A percentile compares a stretch with the other conserved stretches of the same genome.
Conservation (phyloP, 1,140 invertebrate species). For the Pogonomyrmex californicus region DNA sequence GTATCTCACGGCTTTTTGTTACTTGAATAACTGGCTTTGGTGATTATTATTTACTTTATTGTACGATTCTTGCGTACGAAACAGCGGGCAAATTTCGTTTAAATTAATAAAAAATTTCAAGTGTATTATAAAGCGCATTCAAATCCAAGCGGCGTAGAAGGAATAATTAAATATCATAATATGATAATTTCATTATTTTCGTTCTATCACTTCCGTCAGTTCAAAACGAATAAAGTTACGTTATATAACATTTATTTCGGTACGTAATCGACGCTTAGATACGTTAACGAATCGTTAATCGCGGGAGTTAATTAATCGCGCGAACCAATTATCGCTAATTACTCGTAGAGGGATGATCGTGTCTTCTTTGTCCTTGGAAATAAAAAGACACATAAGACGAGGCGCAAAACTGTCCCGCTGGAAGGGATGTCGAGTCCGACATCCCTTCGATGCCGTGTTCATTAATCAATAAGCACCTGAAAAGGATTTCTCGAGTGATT, state of each 20-base stretch:
- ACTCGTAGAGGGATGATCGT: neutral
- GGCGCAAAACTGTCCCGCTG: neutral
- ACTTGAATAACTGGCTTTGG: neutral
- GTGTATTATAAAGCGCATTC: neutral
- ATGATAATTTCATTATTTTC: constrained; percentile 7
- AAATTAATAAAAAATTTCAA: neutral
- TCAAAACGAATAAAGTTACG: constrained; percentile 1
- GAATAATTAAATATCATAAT: neutral
- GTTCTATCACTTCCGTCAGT: neutral
- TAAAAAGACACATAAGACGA: neutral
- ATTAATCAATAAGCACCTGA: constrained; percentile 3
- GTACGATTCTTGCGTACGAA: neutral
- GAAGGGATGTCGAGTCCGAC: neutral
- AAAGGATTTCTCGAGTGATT: neutral
- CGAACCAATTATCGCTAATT: constrained; percentile 1
- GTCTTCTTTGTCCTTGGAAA: neutral
- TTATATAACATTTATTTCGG: neutral
- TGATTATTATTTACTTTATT: constrained; percentile 11
- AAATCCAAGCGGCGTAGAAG: neutral
- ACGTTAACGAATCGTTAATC: neutral
- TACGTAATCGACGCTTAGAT: neutral
- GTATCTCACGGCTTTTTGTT: neutral
- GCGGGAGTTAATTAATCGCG: neutral
- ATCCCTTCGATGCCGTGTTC: neutral
- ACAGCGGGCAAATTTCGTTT: neutral